Base-by-base conservation (phyloP, 2,888 invertebrate species). In the Mantis religiosa region DNA sequence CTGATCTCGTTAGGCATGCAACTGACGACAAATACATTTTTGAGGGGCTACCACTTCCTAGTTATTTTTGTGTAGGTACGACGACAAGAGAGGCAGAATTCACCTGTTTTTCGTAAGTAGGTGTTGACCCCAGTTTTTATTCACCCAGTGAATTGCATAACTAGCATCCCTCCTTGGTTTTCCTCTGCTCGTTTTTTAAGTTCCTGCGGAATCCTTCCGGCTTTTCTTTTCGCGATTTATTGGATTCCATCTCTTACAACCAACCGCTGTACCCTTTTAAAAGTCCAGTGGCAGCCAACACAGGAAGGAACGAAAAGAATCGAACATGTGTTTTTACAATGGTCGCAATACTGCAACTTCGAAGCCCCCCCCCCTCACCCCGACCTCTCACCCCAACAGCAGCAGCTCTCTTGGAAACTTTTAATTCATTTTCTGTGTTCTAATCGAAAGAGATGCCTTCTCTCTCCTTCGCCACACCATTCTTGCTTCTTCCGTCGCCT, bases 351-450 rank as follows among this genome's bases (percentile, higher is more conserved):
- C 28, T 81, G 25, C 20, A 28, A 30, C 86, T 81, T 81, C 30
- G 86, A 20, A n/a, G n/a, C n/a, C n/a, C n/a, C n/a, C n/a, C n/a
- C n/a, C n/a, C n/a, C n/a, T n/a, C n/a, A n/a, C n/a, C n/a, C n/a
- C n/a, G n/a, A n/a, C n/a, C n/a, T n/a, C 20, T 12, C 41, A 41
- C 12, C 83, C 28, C 25, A 28, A 15, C n/a, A 54, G 20, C 41
- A n/a, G 28, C 83, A 41, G 20, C 84, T 89, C 41, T 41, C 87
- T n/a, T 85, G 20, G 87, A 30, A 87, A 87, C 88, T 88, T 89
- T 89, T 89, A 89, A 88, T 89, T 89, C 89, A 89, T 88, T 89
- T 89, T 88, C 89, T 81, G 84, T 89, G 89, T 88, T 88, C 85
- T 86, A 86, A 86, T 86, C 85, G 71, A 27, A n/a, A 28, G 85